Conservation (phyloP, 2,888 invertebrate genomes). For the Lasioglossum lativentre region DNA sequence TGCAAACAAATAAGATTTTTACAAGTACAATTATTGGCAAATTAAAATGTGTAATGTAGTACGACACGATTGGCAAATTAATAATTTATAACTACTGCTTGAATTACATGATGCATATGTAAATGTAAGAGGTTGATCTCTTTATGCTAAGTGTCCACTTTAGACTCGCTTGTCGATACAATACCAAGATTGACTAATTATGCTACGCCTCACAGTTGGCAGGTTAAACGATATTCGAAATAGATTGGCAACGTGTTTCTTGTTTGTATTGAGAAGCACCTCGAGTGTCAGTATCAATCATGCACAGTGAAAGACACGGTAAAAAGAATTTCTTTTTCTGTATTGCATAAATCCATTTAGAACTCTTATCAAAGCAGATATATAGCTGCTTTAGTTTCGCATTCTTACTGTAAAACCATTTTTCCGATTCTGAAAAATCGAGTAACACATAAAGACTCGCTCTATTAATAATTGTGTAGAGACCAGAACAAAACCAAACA, state of each 20-base stretch:
- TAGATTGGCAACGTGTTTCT: background rate
- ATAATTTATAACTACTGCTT: too few relatives aligned
- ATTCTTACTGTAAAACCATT: background rate
- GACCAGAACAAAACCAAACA: background rate
- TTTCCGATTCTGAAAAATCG: background rate
- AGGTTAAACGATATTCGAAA: background rate
- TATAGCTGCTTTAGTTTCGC: background rate
- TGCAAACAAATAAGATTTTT: background rate
- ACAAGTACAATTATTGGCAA: background rate
- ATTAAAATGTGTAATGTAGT: background rate
- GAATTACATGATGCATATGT: background rate
- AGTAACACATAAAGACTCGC: background rate
- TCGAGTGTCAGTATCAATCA: background rate
- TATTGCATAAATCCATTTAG: background rate
- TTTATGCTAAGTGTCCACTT: background rate
- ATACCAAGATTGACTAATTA: background rate
- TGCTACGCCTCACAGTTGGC: constrained; percentile 1
- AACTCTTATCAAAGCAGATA: background rate
- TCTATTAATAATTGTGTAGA: background rate
- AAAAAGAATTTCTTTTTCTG: background rate
- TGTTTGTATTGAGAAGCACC: background rate
- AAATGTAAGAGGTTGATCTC: background rate
- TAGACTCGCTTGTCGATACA: background rate
- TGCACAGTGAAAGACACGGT: background rate
- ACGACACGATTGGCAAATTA: background rate